Conservation (phyloP, 2,888 invertebrate genomes). For the Apotomis betuletana region DNA sequence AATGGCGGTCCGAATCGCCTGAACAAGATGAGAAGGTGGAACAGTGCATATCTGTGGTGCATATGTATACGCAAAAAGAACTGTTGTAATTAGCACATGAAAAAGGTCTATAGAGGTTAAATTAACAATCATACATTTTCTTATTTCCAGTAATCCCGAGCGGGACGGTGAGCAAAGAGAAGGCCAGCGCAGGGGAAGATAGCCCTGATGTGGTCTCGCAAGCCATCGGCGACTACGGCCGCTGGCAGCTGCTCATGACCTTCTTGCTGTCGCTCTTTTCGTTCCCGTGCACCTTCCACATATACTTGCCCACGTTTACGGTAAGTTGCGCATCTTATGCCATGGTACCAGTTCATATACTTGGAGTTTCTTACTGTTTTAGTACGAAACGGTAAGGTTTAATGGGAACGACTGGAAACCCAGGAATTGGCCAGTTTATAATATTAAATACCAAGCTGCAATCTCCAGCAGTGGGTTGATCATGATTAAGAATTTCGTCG, state of each 20-base stretch:
- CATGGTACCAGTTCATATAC: no score
- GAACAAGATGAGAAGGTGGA: no score
- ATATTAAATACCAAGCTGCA: no score
- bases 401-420: no score
- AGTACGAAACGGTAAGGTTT: no score
- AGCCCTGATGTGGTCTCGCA: slow-evolving; percentile 86
- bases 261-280: slow-evolving; percentile 89
- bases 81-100: not conserved
- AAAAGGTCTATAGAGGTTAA: not conserved
- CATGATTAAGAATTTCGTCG: no score
- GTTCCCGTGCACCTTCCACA: slow-evolving; percentile 92
- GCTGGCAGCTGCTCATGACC: slow-evolving; percentile 90
- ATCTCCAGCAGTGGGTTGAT: no score
- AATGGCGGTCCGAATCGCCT: no score
- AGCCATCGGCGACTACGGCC: slow-evolving; percentile 89
- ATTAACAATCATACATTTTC: not conserved
- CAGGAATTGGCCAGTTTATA: no score
- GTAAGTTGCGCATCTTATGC: slow-evolving; percentile 56
- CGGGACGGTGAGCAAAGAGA: slow-evolving; percentile 66
- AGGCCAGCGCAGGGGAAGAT: slow-evolving; percentile 64
- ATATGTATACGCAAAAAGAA: no score
- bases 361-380: no score
- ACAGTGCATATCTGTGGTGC: no score
- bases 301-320: slow-evolving; percentile 89
- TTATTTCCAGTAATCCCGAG: slow-evolving; percentile 72